phyloP scores from a whole-genome alignment of 2,888 invertebrate genomes.

The Graphium colonna region DNA sequence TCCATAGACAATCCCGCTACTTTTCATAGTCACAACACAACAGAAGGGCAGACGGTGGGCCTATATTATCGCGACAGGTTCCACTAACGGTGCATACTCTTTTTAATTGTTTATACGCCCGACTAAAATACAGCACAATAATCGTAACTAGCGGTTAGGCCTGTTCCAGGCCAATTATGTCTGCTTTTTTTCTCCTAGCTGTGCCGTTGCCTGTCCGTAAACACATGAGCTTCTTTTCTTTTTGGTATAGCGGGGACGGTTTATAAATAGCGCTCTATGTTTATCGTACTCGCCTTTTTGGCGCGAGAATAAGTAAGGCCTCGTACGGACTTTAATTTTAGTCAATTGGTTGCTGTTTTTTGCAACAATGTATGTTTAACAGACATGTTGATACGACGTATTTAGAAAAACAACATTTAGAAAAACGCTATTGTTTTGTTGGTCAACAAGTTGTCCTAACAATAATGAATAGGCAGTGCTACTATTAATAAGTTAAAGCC shows the following conservation, averaged over 20 bases:
- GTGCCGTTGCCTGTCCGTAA: slow-evolving; percentile 32
- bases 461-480: neutral
- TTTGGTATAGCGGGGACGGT: slow-evolving; percentile 34
- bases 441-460: neutral
- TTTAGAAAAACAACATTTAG: neutral
- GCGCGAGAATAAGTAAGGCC: slow-evolving; percentile 15
- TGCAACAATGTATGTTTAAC: neutral
- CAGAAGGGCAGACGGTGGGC: slow-evolving; percentile 3
- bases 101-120: slow-evolving; percentile 22
- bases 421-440: neutral
- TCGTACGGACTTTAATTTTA: slow-evolving; percentile 1
- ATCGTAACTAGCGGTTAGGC: slow-evolving; percentile 24
- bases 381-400: neutral
- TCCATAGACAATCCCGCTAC: slow-evolving; percentile 13
- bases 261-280: slow-evolving; percentile 23
- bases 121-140: slow-evolving; percentile 23
- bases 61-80: slow-evolving; percentile 28
- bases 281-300: slow-evolving; percentile 15
- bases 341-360: neutral
- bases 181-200: slow-evolving; percentile 16
- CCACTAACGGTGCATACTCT: slow-evolving; percentile 52
- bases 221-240: slow-evolving; percentile 29
- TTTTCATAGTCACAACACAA: slow-evolving; percentile 15
- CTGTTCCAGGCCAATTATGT: slow-evolving; percentile 22
- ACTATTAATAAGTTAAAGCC: neutral